Conservation (phyloP, 2,888 invertebrate species). For the Cephonodes hylas region DNA sequence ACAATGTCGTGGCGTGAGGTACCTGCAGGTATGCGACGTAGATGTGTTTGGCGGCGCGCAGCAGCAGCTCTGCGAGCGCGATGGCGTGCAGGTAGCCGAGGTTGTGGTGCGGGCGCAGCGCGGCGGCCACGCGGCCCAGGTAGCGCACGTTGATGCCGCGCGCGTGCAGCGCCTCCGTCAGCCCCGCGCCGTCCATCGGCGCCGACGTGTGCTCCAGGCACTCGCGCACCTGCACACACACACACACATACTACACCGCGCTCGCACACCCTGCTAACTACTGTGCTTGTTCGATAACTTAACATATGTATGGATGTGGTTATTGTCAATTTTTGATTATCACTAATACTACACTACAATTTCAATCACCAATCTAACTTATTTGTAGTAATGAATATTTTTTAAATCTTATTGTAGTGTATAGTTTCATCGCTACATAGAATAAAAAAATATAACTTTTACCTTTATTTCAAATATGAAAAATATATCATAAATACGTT, state of each 20-base stretch:
- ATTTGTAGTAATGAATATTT: too few species aligned
- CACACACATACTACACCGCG: neutral
- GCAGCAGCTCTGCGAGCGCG: constrained; percentile 93
- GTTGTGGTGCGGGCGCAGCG: constrained; percentile 88
- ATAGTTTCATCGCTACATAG: too few species aligned
- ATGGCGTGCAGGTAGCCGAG: constrained; percentile 94
- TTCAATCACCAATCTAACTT: too few species aligned
- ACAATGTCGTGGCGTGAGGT: constrained; percentile 9
- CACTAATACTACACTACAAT: too few species aligned
- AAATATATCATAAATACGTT: neutral
- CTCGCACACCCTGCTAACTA: too few species aligned
- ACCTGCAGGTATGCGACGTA: constrained; percentile 95
- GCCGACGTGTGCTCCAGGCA: constrained; percentile 95
- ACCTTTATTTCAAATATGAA: too few species aligned
- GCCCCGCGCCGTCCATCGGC: constrained; percentile 96
- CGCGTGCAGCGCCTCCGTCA: constrained; percentile 96
- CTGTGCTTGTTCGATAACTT: too few species aligned
- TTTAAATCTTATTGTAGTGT: too few species aligned
- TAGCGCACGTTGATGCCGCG: constrained; percentile 98
- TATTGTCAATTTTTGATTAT: too few species aligned
- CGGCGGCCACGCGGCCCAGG: constrained; percentile 93
- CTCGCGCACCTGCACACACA: constrained; percentile 86
- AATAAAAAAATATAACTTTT: too few species aligned
- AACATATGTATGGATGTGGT: too few species aligned
- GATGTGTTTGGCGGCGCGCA: constrained; percentile 95